These are phyloP conservation scores for Spilarctia lutea DNA, from an alignment of 2,888 invertebrate genomes.

Conservation along the genomic window DNA sequence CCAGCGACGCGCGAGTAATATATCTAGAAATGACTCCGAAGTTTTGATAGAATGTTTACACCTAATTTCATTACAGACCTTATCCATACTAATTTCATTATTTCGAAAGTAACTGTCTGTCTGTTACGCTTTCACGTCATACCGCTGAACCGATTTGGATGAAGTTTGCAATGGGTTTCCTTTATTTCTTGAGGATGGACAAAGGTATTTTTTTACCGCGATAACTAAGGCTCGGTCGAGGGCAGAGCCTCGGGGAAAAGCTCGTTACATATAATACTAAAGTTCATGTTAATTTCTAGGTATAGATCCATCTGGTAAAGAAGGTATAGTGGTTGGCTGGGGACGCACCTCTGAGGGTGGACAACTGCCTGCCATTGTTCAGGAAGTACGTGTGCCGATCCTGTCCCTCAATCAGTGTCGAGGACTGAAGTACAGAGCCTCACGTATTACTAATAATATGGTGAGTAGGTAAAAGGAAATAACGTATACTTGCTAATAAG, in stretches of 20 bases:
- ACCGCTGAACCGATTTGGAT: too few species aligned
- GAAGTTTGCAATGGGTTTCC: too few species aligned
- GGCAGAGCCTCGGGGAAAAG: too few species aligned
- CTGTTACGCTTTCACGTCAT: too few species aligned
- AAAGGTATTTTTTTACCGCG: too few species aligned
- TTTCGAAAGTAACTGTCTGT: too few species aligned
- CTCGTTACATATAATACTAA: neutral
- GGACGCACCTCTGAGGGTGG: slow-evolving; percentile 94
- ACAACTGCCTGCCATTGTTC: slow-evolving; percentile 91
- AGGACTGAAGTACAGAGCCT: slow-evolving; percentile 93
- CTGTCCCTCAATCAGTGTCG: slow-evolving; percentile 92
- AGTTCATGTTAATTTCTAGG: slow-evolving; percentile 64
- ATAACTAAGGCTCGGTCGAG: too few species aligned
- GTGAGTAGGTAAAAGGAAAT: slow-evolving; percentile 51
- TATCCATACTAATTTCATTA: too few species aligned
- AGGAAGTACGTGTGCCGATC: slow-evolving; percentile 95
- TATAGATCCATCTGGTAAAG: slow-evolving; percentile 89
- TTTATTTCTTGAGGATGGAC: too few species aligned
- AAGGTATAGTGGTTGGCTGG: slow-evolving; percentile 95
- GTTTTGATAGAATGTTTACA: neutral
- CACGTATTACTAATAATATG: slow-evolving; percentile 94
- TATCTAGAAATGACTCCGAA: neutral
- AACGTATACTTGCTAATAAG: too few species aligned
- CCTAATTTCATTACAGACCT: too few species aligned
- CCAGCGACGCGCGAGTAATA: too few species aligned